Evolutionary conservation across 1,140 invertebrate genomes (phyloP), one percentile per base, ranked within the genome.

Genomic region (Tetragnatha versicolor): DNA sequence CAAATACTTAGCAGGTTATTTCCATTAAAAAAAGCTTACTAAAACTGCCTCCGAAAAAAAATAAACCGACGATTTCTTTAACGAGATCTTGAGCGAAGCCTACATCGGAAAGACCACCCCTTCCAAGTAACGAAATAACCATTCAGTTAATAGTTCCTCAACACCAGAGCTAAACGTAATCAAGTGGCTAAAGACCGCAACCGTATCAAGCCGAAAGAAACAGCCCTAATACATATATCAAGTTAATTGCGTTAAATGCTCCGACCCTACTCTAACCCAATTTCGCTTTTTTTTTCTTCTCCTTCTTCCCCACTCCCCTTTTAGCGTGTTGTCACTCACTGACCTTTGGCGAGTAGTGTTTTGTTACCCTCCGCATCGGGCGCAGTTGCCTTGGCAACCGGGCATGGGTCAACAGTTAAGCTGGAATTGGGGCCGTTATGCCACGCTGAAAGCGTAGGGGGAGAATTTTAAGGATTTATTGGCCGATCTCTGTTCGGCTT

Each of bases 401-500:
- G 39, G 45, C 73, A 39, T 55, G 61, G 73, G 73, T 77, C 73
- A 77, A 77, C 73, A 77, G 73, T 77, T 77, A 77, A 77, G 73
- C 73, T 65, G 31, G 73, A 77, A 77, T 77, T 77, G 73, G 45
- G 73, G 73, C 58, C 73, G 66, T 77, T 65, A 77, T 77, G 73
- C 51, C 31, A 37, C 47, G 60, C 22, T 77, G 73, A 65, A 77
- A 66, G 73, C 60, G 20, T 47, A 42, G 61, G 61, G 39, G 45
- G 61, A 65, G 70, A 77, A 77, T 77, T 77, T 77, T 77, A 77
- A 77, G 60, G 73, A 77, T 77, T 77, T 77, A 77, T 77, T 77
- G 60, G 73, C 73, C 9, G 29, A 39, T 63, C 31, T 77, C 66
- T 49, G 6, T 45, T 22, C 25, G 31, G 17, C 29, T 31, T 49